Evolutionary conservation across 2,888 invertebrate species (phyloP).

Genomic region (Trisateles emortualis): DNA sequence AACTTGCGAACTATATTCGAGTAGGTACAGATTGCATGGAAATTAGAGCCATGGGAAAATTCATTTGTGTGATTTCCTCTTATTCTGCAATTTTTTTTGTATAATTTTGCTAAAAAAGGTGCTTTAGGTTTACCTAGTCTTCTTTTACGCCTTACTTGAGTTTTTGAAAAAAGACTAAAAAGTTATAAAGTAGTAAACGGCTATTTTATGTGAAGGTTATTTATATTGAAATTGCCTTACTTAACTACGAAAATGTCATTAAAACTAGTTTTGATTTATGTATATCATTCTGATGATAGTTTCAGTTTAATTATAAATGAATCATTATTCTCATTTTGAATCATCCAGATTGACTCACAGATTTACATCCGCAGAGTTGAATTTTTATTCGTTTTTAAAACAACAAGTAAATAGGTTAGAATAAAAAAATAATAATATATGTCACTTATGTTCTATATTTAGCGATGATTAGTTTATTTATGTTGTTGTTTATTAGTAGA

Average conservation of each 20-base stretch:
- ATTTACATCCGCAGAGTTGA: not conserved
- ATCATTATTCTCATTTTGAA: conserved; percentile 21
- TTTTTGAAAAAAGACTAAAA: no score
- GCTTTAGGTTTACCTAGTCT: no score
- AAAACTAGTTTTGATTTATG: not conserved
- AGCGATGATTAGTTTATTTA: conserved; percentile 1
- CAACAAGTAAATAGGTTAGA: no score
- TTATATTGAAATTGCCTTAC: no score
- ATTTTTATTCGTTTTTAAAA: conserved; percentile 3
- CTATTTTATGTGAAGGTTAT: no score
- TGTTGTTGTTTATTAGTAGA: conserved; percentile 1
- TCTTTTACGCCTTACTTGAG: no score
- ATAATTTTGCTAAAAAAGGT: no score
- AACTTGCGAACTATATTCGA: conserved; percentile 22
- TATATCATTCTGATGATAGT: not conserved
- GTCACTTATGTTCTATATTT: conserved; percentile 1
- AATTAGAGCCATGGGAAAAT: conserved; percentile 5
- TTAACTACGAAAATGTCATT: no score
- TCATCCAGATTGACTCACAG: conserved; percentile 27
- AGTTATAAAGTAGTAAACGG: no score
- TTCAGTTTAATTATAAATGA: conserved; percentile 3
- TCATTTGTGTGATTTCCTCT: no score
- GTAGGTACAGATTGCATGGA: conserved; percentile 38
- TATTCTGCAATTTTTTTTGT: no score
- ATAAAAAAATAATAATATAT: no score